Evolutionary conservation across 2,888 invertebrate species (phyloP).

Genomic region (Drosophila limbata): DNA sequence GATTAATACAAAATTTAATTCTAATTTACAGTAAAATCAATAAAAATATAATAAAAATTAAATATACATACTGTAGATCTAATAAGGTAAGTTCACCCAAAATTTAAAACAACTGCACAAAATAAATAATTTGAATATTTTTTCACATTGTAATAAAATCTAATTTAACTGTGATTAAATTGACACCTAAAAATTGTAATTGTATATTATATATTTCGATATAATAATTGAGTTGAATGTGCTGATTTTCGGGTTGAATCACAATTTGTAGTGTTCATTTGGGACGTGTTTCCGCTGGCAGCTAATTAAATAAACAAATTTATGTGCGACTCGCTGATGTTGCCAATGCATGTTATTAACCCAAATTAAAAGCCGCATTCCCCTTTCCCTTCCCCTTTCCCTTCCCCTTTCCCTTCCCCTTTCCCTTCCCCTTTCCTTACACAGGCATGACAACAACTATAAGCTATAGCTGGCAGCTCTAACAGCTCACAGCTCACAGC

Average conservation of each 20-base stretch:
- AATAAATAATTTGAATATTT: not conserved
- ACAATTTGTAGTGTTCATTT: slow-evolving; percentile 17
- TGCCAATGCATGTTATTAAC: slow-evolving; percentile 69
- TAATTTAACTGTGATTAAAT: not conserved
- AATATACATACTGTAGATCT: no score
- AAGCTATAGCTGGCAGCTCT: slow-evolving; percentile 18
- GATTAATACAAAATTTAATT: no score
- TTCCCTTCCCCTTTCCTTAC: not conserved
- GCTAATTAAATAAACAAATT: slow-evolving; percentile 73
- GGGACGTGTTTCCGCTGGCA: slow-evolving; percentile 16
- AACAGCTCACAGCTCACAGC: not conserved
- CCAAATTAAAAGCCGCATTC: slow-evolving; percentile 45
- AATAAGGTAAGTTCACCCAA: no score
- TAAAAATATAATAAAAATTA: no score
- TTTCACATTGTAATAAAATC: not conserved
- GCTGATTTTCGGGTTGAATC: slow-evolving; percentile 3
- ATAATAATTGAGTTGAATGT: slow-evolving; percentile 9
- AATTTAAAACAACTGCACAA: no score
- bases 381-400: not conserved
- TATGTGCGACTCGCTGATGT: slow-evolving; percentile 25
- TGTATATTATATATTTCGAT: not conserved
- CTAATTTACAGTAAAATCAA: no score
- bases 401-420: not conserved
- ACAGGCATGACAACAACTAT: slow-evolving; percentile 11
- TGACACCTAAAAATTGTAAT: not conserved